A percentile compares a stretch with the other conserved stretches of the same genome.
phyloP scores from a whole-genome alignment of 2,888 invertebrate genomes.

The Ophion slaviceki region DNA sequence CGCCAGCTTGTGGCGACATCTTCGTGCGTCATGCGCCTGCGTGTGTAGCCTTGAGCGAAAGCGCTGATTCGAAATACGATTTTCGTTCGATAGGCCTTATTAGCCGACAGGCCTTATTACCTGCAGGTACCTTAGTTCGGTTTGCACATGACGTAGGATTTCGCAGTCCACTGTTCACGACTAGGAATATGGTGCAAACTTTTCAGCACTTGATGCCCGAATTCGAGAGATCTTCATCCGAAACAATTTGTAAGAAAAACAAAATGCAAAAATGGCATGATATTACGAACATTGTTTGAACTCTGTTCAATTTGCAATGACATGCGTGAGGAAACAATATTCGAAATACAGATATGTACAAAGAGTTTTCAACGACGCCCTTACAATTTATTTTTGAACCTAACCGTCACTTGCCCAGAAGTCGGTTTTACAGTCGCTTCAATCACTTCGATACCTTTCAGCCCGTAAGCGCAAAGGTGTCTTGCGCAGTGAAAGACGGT shows the following conservation, averaged over 20 bases:
- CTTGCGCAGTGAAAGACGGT: slow-evolving; percentile 70
- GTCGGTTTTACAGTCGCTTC: background rate
- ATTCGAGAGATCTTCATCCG: background rate
- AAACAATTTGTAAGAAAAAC: background rate
- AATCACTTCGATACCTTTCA: slow-evolving; percentile 11
- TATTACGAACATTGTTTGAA: background rate
- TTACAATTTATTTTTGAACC: background rate
- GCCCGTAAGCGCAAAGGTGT: slow-evolving; percentile 35
- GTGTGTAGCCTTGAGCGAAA: too few relatives aligned
- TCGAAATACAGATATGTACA: too few relatives aligned
- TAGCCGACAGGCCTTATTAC: too few relatives aligned
- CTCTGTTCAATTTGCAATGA: background rate
- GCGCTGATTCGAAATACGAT: too few relatives aligned
- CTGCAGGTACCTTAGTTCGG: too few relatives aligned
- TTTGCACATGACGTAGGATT: too few relatives aligned
- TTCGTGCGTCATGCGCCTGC: too few relatives aligned
- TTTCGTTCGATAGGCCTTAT: too few relatives aligned
- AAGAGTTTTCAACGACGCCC: background rate
- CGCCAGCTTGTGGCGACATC: too few relatives aligned
- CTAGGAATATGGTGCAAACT: too few relatives aligned
- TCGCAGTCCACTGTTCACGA: too few relatives aligned
- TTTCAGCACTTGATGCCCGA: background rate
- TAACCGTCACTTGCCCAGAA: background rate
- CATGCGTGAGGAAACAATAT: too few relatives aligned
- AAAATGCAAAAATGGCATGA: background rate